Evolutionary conservation across 92 coral and sea anemone genomes (phyloP).

Genomic region (Zoanthus gigantus): DNA sequence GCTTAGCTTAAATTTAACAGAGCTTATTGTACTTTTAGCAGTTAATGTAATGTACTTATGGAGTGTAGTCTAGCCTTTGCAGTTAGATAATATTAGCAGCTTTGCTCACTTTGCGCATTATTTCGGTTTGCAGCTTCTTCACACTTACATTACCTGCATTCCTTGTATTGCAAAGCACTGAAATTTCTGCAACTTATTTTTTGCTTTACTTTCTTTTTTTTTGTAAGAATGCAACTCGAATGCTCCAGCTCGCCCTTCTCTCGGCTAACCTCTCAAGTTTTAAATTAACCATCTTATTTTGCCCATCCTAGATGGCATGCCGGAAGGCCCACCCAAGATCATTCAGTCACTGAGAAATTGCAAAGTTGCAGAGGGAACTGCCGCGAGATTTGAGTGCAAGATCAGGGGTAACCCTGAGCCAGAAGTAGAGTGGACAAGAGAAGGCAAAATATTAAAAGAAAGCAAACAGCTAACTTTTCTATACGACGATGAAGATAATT

Average conservation of each 20-base stretch:
- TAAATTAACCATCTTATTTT: slow-evolving; percentile 54
- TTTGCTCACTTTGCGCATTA: neutral
- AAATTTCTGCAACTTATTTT: slow-evolving; percentile 8
- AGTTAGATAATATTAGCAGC: neutral
- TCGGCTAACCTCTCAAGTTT: slow-evolving; percentile 13
- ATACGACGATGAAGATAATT: slow-evolving; percentile 92
- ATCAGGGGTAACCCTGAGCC: slow-evolving; percentile 96
- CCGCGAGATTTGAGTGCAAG: slow-evolving; percentile 97
- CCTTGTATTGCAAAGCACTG: neutral
- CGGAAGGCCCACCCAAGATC: slow-evolving; percentile 97
- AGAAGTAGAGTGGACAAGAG: slow-evolving; percentile 94
- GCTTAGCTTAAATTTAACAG: neutral
- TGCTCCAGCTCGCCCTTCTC: slow-evolving; percentile 19
- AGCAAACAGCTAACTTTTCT: slow-evolving; percentile 97
- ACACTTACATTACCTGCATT: neutral
- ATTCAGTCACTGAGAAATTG: slow-evolving; percentile 87
- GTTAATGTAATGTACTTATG: neutral
- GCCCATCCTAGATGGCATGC: slow-evolving; percentile 90
- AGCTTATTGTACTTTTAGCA: neutral
- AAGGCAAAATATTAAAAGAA: slow-evolving; percentile 84
- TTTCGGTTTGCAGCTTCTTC: neutral
- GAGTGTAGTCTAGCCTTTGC: too few species aligned
- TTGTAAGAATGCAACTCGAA: neutral
- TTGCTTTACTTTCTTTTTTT: neutral
- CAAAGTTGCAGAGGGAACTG: slow-evolving; percentile 93